These are phyloP conservation scores for Synanthedon myopaeformis DNA, from an alignment of 2,888 invertebrate species.

Conservation along the genomic window DNA sequence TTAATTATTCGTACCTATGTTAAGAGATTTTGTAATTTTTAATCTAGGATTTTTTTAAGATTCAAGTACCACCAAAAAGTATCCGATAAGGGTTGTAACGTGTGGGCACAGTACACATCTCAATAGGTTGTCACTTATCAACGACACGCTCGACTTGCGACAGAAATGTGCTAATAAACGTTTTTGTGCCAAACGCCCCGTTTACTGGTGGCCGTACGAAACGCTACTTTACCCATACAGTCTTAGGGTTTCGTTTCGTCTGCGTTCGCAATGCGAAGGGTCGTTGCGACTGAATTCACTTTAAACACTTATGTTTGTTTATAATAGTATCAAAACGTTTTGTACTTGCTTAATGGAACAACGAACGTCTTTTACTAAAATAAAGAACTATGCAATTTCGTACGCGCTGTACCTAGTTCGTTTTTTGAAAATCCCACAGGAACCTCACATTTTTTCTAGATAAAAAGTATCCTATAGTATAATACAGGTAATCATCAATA, in stretches of 20 bases:
- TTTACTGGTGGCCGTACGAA: conserved; percentile 16
- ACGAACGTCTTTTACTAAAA: too few relatives aligned
- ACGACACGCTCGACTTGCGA: conserved; percentile 46
- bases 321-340: conserved; percentile 13
- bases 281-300: conserved; percentile 17
- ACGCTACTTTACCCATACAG: conserved; percentile 6
- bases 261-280: conserved; percentile 5
- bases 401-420: too few relatives aligned
- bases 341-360: conserved; percentile 3
- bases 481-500: too few relatives aligned
- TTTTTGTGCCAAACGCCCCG: conserved; percentile 37
- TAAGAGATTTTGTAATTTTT: too few relatives aligned
- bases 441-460: too few relatives aligned
- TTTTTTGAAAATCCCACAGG: too few relatives aligned
- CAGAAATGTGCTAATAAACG: conserved; percentile 59
- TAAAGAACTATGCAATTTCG: neutral
- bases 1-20: too few relatives aligned
- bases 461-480: too few relatives aligned
- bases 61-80: neutral
- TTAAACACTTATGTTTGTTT: conserved; percentile 25
- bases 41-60: too few relatives aligned
- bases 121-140: conserved; percentile 56
- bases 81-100: neutral
- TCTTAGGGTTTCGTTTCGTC: conserved; percentile 7
- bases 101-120: conserved; percentile 27